These are phyloP conservation scores for Sitodiplosis mosellana DNA, from an alignment of 1,140 invertebrate species.

Conservation along the genomic window DNA sequence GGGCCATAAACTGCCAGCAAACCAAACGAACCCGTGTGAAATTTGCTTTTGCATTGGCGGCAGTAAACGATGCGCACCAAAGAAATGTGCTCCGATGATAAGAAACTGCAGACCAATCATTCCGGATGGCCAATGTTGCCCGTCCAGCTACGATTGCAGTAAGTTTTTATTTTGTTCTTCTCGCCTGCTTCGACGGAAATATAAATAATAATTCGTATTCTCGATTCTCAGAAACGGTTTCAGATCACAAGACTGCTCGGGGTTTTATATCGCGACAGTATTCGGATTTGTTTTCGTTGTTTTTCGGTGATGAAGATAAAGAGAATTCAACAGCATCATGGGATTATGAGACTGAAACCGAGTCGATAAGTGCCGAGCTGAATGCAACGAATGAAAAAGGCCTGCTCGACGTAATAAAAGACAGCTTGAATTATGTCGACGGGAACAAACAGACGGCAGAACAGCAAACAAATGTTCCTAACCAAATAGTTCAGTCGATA, in stretches of 20 bases:
- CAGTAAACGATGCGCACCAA: constrained; percentile 48
- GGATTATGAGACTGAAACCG: neutral
- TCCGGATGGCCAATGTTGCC: constrained; percentile 60
- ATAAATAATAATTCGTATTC: neutral
- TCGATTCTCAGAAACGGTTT: neutral
- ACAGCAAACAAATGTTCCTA: neutral
- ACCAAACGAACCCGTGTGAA: constrained; percentile 41
- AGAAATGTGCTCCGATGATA: constrained; percentile 52
- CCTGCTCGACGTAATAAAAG: constrained; percentile 18
- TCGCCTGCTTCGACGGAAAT: constrained; percentile 12
- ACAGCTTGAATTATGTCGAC: constrained; percentile 23
- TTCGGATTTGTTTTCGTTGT: constrained; percentile 21
- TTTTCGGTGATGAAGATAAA: constrained; percentile 12
- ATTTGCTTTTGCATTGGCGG: constrained; percentile 69
- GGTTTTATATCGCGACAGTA: constrained; percentile 9
- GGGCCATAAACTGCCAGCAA: constrained; percentile 51
- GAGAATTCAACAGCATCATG: neutral
- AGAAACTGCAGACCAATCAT: constrained; percentile 58
- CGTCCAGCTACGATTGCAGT: constrained; percentile 64
- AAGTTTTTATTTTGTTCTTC: constrained; percentile 21
- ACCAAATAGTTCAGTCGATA: neutral
- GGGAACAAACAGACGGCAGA: constrained; percentile 17
- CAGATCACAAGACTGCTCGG: neutral
- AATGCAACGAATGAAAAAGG: constrained; percentile 17
- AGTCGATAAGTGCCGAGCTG: neutral